These are phyloP conservation scores for Eudemis profundana DNA, from an alignment of 2,888 invertebrate genomes.

Conservation along the genomic window DNA sequence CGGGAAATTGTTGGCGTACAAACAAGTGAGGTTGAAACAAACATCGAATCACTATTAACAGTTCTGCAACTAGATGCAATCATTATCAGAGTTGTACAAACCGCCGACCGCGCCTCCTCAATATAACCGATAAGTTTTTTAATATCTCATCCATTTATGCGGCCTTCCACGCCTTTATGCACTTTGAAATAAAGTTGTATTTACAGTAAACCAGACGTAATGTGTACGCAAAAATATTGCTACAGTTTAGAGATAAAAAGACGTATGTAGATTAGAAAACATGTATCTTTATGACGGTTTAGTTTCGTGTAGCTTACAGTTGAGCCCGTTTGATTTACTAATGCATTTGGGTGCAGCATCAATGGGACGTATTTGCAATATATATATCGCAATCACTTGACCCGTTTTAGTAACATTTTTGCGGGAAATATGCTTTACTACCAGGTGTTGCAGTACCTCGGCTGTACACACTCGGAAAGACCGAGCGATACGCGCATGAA, in stretches of 20 bases:
- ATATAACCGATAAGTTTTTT: conserved; percentile 27
- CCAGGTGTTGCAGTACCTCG: too few species aligned
- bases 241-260: conserved; percentile 1
- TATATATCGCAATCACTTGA: conserved; percentile 26
- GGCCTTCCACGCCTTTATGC: conserved; percentile 10
- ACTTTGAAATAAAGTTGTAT: conserved; percentile 8
- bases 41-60: neutral
- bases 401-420: conserved; percentile 1
- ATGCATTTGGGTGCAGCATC: conserved; percentile 46
- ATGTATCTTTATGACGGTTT: neutral
- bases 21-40: neutral
- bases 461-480: too few species aligned
- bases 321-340: conserved; percentile 52
- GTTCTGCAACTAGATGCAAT: neutral
- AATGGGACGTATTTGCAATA: conserved; percentile 28
- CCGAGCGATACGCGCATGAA: too few species aligned
- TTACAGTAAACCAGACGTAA: neutral
- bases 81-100: conserved; percentile 3
- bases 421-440: too few species aligned
- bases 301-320: conserved; percentile 8
- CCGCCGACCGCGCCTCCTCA: conserved; percentile 1
- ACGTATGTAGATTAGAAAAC: neutral
- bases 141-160: conserved; percentile 33
- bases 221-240: neutral
- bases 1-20: too few species aligned